phyloP scores from a whole-genome alignment of 2,113 vertebrate species.

The Montifringilla adamsi region DNA sequence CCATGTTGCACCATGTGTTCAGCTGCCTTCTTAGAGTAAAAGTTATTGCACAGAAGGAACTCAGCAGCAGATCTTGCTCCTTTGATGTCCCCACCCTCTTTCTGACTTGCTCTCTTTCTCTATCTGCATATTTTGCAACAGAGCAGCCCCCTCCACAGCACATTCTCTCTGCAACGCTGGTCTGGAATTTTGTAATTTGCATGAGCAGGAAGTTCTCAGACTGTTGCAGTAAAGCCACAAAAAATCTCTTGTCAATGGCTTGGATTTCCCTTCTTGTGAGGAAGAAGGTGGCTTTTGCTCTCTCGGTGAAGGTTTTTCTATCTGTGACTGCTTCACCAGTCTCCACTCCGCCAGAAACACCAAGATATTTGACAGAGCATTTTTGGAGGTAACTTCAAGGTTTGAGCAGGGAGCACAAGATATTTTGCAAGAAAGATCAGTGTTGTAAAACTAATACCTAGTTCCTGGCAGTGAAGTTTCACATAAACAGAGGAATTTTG shows the following conservation, averaged over 20 bases:
- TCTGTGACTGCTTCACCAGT: background rate
- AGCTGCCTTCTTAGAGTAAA: background rate
- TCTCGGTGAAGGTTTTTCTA: background rate
- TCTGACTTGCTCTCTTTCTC: conserved; percentile 8
- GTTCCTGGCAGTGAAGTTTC: background rate
- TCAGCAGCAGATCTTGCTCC: background rate
- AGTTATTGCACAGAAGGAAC: background rate
- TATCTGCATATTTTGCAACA: conserved; percentile 31
- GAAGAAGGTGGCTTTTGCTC: background rate
- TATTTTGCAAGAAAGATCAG: conserved; percentile 8
- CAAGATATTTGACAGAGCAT: background rate
- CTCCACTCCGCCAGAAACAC: background rate
- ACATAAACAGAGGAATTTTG: background rate
- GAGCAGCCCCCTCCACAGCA: background rate
- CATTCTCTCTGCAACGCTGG: background rate
- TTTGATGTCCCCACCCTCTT: background rate
- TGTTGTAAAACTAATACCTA: background rate
- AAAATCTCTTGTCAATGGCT: background rate
- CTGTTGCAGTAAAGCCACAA: background rate
- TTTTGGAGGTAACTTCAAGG: background rate
- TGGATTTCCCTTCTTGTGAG: background rate
- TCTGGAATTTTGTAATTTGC: background rate
- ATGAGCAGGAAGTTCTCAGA: background rate
- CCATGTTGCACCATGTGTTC: background rate
- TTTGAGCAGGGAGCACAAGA: background rate